These are phyloP conservation scores for Helicoverpa armigera DNA, from an alignment of 1,140 invertebrate species.

Conservation along the genomic window DNA sequence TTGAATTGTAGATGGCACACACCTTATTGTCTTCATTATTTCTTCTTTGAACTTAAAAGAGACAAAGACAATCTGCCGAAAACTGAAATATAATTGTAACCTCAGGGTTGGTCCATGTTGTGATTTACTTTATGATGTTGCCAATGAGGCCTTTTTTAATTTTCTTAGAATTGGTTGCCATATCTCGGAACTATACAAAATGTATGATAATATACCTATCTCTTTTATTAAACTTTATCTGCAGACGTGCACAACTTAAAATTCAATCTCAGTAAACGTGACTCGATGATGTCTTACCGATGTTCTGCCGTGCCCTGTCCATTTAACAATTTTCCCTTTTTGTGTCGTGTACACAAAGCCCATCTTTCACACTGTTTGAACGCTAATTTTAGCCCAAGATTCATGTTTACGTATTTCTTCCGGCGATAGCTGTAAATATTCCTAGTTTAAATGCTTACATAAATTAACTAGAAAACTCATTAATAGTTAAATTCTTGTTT, in stretches of 20 bases:
- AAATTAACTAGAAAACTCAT: not conserved
- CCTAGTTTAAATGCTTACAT: not conserved
- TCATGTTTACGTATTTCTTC: constrained; percentile 54
- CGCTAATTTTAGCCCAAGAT: constrained; percentile 53
- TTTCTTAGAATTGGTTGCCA: too few relatives aligned
- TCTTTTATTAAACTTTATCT: constrained; percentile 14
- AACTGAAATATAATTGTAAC: too few relatives aligned
- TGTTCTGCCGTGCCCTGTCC: constrained; percentile 11
- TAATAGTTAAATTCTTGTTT: constrained; percentile 23
- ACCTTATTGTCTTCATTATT: not conserved
- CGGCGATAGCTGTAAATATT: constrained; percentile 45
- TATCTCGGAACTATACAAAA: too few relatives aligned
- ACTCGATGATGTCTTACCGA: constrained; percentile 4
- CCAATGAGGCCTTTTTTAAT: too few relatives aligned
- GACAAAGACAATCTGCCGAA: not conserved
- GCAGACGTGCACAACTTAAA: constrained; percentile 32
- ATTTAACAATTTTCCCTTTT: constrained; percentile 48
- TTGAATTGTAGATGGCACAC: not conserved
- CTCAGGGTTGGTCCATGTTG: too few relatives aligned
- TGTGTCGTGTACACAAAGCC: constrained; percentile 46
- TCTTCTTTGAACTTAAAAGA: not conserved
- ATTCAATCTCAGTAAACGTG: constrained; percentile 22
- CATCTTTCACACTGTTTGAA: constrained; percentile 33
- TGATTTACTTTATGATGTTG: too few relatives aligned
- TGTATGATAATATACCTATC: not conserved